Percentiles rank a stretch among this genome's conserved stretches.
Conservation (phyloP, 2,797 vertebrate species). For the Coreius guichenoti region DNA sequence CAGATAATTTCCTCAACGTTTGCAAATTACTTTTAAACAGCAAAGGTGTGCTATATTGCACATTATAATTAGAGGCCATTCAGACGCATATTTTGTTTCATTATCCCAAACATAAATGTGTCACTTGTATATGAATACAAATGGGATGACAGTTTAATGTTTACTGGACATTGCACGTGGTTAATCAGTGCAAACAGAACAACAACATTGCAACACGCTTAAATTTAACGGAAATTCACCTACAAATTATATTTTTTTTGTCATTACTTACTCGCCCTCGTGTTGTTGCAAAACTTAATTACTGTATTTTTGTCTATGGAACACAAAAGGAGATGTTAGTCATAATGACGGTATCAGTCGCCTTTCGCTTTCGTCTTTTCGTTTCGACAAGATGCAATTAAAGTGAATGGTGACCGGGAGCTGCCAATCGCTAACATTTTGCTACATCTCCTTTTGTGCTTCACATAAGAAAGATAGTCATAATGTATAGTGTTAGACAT, state of each 20-base stretch:
- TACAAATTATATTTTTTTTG: not conserved
- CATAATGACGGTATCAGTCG: not conserved
- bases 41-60: not conserved
- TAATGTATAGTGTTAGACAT: not conserved
- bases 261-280: not conserved
- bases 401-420: not conserved
- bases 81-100: not conserved
- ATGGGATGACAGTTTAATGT: not conserved
- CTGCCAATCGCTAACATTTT: not conserved
- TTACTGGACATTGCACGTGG: not conserved
- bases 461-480: not conserved
- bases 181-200: not conserved
- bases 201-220: not conserved
- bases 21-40: not conserved
- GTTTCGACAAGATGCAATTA: not conserved
- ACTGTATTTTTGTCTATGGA: not conserved
- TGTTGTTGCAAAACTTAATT: not conserved
- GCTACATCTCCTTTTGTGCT: not conserved
- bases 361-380: not conserved
- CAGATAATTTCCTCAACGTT: not conserved
- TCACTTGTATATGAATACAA: not conserved
- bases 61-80: not conserved
- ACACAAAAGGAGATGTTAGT: too few relatives aligned
- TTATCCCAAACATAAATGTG: not conserved
- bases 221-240: not conserved